Evolutionary conservation across 1,140 invertebrate species (phyloP).

Genomic region (Temnothorax curvispinosus): DNA sequence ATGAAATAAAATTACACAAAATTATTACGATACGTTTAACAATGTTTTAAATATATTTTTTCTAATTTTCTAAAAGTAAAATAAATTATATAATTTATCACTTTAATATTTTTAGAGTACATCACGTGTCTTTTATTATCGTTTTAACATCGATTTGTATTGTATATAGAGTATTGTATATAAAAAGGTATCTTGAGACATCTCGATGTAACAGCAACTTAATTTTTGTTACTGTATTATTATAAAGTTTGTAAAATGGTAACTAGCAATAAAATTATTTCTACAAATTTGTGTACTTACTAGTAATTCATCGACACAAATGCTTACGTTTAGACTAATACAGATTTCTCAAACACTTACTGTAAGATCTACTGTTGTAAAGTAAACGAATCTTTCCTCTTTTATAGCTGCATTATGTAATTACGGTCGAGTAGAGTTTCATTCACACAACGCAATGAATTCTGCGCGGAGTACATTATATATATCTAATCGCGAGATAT

Average conservation of each 20-base stretch:
- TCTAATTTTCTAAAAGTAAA: neutral
- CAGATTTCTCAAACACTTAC: neutral
- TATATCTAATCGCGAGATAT: constrained; percentile 12
- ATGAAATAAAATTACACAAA: neutral
- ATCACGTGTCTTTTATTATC: too few relatives aligned
- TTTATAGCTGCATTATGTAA: constrained; percentile 65
- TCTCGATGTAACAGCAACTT: neutral
- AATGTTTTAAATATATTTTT: neutral
- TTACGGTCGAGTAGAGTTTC: neutral
- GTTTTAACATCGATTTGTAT: neutral
- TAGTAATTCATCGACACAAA: neutral
- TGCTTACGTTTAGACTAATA: neutral
- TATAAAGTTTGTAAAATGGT: neutral
- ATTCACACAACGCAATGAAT: neutral
- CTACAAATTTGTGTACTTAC: constrained; percentile 18
- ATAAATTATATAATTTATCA: neutral
- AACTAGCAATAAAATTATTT: neutral
- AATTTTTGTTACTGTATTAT: neutral
- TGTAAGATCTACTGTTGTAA: constrained; percentile 19
- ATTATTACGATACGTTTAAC: neutral
- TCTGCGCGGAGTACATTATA: neutral
- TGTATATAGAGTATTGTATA: neutral
- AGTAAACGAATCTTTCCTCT: constrained; percentile 28
- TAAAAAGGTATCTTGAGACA: neutral
- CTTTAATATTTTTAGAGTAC: neutral